Conservation (phyloP, 2,888 invertebrate genomes). For the Ctena decussata region DNA sequence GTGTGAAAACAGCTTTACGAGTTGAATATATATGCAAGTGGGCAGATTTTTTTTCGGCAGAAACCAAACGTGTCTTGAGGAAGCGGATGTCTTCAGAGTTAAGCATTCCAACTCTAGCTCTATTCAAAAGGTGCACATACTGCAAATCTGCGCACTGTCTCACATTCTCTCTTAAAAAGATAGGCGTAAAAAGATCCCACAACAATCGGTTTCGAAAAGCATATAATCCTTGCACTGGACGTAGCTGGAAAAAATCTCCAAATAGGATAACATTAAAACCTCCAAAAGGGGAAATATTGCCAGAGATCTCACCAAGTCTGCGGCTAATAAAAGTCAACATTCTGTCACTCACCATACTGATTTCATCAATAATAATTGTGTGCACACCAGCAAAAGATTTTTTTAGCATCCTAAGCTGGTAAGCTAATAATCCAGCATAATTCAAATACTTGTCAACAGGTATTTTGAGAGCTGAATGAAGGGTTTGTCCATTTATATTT, state of each 20-base stretch:
- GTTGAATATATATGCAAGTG: constrained; percentile 10
- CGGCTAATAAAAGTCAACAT: constrained; percentile 50
- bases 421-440: constrained; percentile 27
- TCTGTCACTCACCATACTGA: constrained; percentile 60
- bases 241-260: constrained; percentile 55
- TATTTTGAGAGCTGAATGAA: constrained; percentile 48
- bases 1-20: neutral
- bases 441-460: constrained; percentile 50
- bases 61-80: constrained; percentile 1
- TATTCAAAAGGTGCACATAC: constrained; percentile 21
- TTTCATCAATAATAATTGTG: constrained; percentile 56
- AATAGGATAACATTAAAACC: constrained; percentile 45
- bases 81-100: neutral
- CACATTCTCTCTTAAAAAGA: constrained; percentile 46
- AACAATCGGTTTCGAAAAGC: constrained; percentile 30
- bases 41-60: too few species aligned
- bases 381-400: constrained; percentile 39
- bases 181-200: constrained; percentile 50
- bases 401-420: constrained; percentile 17
- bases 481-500: constrained; percentile 44
- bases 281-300: constrained; percentile 38
- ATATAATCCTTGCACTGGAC: constrained; percentile 28
- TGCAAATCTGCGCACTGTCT: constrained; percentile 18
- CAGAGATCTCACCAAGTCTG: constrained; percentile 33
- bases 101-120: constrained; percentile 32